Evolutionary conservation across 1,140 invertebrate genomes (phyloP).

Genomic region (Leptoteleia sp.): DNA sequence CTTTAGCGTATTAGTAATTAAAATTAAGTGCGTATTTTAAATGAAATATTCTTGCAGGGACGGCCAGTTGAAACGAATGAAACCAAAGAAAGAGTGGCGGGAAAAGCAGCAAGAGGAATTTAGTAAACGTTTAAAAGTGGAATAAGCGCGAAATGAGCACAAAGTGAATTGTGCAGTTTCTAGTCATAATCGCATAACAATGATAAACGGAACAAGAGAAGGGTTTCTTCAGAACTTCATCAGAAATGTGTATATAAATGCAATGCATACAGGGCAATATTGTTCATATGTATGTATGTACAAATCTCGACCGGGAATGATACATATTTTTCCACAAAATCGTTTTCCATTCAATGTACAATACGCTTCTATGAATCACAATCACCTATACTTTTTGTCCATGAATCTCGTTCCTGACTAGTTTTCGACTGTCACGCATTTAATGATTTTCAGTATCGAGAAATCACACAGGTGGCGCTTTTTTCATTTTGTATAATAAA

Average conservation of each 20-base stretch:
- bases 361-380: constrained; percentile 19
- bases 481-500: background rate
- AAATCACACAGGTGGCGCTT: constrained; percentile 12
- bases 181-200: constrained; percentile 71
- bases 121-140: constrained; percentile 91
- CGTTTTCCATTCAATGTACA: too few species aligned
- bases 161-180: constrained; percentile 59
- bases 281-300: constrained; percentile 30
- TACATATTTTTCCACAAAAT: constrained; percentile 43
- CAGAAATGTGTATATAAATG: constrained; percentile 22
- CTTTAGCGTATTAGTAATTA: too few species aligned
- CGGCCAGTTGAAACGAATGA: constrained; percentile 94
- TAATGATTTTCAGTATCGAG: constrained; percentile 31
- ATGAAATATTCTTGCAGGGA: too few species aligned
- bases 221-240: constrained; percentile 14
- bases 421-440: constrained; percentile 43
- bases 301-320: constrained; percentile 19
- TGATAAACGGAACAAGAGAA: constrained; percentile 30
- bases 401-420: constrained; percentile 14
- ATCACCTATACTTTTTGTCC: constrained; percentile 12
- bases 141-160: constrained; percentile 81
- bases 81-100: constrained; percentile 96
- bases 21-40: too few species aligned
- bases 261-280: background rate
- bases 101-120: constrained; percentile 96